Evolutionary conservation across 2,888 invertebrate species (phyloP), one percentile per base, ranked within the genome.

Genomic region (Eurytoma adleriae): DNA sequence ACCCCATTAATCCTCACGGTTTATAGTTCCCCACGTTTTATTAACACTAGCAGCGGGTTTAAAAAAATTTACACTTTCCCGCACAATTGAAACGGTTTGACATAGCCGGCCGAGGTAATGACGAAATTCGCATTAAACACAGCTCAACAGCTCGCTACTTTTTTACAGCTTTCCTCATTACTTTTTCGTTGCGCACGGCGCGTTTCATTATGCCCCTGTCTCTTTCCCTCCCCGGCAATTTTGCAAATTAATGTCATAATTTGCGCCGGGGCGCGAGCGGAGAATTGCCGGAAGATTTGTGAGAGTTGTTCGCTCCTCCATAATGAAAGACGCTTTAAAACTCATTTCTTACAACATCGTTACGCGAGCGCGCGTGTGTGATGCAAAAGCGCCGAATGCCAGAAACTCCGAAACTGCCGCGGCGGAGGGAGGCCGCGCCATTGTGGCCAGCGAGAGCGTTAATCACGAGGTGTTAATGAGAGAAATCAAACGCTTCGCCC

Each of bases 241-340:
- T 83, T 78, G 78, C 83, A 81, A 83, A 86, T 86, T 85, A 85
- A 86, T 81, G 83, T 85, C 84, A 80, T 84, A 84, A 85, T 72
- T 78, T 50, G 54, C 64, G 67, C 57, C 59, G 50, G 12, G 24
- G 27, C n/a, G 71, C 66, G 27, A 40, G 66, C 40, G 40, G 40
- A 64, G 64, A 48, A n/a, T n/a, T 40, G 64, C 64, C 64, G 64
- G 40, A 48, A 64, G 64, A 40, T 40, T 40, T 40, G 40, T 40
- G 40, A 40, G 40, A 40, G 40, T 40, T 40, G 40, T 64, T 61
- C 18, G 61, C 62, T 13, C 54, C 69, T 62, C 20, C n/a, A 56
- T 70, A 75, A 59, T 59, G 67, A 66, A 71, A 71, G 57, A 7
- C 70, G 66, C 50, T 77, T 71, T 54, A 40, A 69, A 69, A 20